Evolutionary conservation across 2,797 vertebrate genomes (phyloP).

Genomic region (Neostethus bicornis): DNA sequence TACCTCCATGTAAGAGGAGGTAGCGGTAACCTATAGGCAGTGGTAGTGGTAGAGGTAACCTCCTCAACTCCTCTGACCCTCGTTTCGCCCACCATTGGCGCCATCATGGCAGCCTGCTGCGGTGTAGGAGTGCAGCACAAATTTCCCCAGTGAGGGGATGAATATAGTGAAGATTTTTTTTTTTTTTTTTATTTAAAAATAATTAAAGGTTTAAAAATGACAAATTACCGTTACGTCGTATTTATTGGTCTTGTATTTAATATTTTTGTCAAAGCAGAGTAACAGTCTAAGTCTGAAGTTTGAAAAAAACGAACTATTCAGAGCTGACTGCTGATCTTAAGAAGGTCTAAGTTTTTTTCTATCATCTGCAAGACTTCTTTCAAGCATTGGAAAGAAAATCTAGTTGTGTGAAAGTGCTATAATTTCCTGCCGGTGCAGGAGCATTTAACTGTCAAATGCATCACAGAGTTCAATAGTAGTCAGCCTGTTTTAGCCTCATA

Average conservation of each 20-base stretch:
- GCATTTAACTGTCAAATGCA: background rate
- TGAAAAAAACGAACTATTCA: background rate
- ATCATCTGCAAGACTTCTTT: background rate
- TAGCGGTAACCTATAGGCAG: too few species aligned
- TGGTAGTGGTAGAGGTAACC: too few species aligned
- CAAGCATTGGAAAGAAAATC: conserved; percentile 6
- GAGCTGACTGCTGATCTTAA: background rate
- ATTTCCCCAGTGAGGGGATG: too few species aligned
- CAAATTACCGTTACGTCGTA: conserved; percentile 10
- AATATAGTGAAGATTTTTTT: too few species aligned
- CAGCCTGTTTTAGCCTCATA: background rate
- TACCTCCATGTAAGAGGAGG: too few species aligned
- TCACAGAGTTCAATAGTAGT: background rate
- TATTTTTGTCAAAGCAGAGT: background rate
- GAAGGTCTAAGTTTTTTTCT: background rate
- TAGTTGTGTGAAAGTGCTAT: background rate
- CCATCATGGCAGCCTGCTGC: too few species aligned
- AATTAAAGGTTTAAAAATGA: too few species aligned
- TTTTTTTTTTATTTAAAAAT: too few species aligned
- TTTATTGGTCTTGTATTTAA: background rate
- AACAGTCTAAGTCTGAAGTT: background rate
- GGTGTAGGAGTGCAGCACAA: too few species aligned
- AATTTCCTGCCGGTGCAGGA: background rate
- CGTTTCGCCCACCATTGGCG: too few species aligned
- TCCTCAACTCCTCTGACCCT: too few species aligned